A percentile compares a stretch with the other conserved stretches of the same genome.
Evolutionary conservation across 2,888 invertebrate species (phyloP).

Genomic region (Apocheima hispidaria): DNA sequence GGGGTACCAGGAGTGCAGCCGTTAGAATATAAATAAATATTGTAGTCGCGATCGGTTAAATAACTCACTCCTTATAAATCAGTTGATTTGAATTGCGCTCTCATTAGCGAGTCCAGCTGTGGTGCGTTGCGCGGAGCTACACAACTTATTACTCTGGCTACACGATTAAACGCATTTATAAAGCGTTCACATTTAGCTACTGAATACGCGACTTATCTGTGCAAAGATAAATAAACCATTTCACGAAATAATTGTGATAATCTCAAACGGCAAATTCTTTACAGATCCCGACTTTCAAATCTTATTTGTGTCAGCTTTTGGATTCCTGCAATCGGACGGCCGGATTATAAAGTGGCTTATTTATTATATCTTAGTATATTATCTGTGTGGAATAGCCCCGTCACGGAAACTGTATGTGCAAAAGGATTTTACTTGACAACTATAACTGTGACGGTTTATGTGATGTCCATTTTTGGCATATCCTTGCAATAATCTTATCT

Average conservation of each 20-base stretch:
- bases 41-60: constrained; percentile 70
- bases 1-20: constrained; percentile 55
- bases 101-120: constrained; percentile 81
- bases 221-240: constrained; percentile 64
- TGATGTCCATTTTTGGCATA: constrained; percentile 46
- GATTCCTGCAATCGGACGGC: constrained; percentile 39
- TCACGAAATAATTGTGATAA: constrained; percentile 52
- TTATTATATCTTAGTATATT: constrained; percentile 50
- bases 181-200: constrained; percentile 62
- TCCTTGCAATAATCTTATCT: constrained; percentile 48
- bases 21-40: constrained; percentile 79
- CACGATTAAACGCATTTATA: constrained; percentile 71
- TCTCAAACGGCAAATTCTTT: constrained; percentile 39
- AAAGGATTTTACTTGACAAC: constrained; percentile 49
- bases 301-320: constrained; percentile 37
- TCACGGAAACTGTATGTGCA: constrained; percentile 46
- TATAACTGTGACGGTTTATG: constrained; percentile 46
- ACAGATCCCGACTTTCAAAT: constrained; percentile 45
- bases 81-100: constrained; percentile 82
- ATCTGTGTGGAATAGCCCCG: constrained; percentile 39
- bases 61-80: constrained; percentile 84
- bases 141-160: constrained; percentile 83
- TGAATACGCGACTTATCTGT: constrained; percentile 63
- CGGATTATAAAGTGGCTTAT: constrained; percentile 53
- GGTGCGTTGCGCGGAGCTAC: constrained; percentile 72